These are phyloP conservation scores for Lasioglossum calceatum DNA, from an alignment of 2,888 invertebrate genomes.

Conservation along the genomic window DNA sequence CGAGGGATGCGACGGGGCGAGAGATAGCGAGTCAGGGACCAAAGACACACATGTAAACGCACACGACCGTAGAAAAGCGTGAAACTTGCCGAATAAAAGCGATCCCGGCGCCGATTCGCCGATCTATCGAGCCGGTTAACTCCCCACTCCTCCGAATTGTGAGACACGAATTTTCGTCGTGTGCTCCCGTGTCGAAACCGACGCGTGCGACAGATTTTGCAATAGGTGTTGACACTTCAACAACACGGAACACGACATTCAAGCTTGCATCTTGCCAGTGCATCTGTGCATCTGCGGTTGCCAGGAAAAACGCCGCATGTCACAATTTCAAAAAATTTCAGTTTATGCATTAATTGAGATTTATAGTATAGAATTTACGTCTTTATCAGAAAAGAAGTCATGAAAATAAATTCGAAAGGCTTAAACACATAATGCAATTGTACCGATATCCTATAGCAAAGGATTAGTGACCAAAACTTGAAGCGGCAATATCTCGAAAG, in stretches of 20 bases:
- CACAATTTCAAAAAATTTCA: too few species aligned
- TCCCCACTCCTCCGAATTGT: neutral
- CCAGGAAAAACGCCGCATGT: too few species aligned
- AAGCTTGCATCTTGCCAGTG: too few species aligned
- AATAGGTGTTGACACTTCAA: neutral
- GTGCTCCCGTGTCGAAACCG: neutral
- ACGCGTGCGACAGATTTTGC: neutral
- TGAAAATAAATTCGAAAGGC: too few species aligned
- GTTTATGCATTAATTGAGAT: too few species aligned
- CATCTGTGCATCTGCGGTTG: too few species aligned
- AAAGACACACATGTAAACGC: neutral
- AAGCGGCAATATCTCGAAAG: too few species aligned
- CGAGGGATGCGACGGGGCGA: conserved; percentile 10
- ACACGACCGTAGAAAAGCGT: conserved; percentile 2
- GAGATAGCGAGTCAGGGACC: conserved; percentile 8
- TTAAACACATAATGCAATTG: too few species aligned
- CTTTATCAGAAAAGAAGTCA: too few species aligned
- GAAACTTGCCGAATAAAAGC: neutral
- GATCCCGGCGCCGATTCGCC: neutral
- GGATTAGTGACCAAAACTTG: too few species aligned
- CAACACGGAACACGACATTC: neutral
- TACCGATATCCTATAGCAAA: too few species aligned
- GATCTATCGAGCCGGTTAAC: neutral
- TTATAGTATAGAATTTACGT: too few species aligned
- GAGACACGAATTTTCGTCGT: neutral